A percentile compares a stretch with the other conserved stretches of the same genome.
These are phyloP conservation scores for Melitaea athalia DNA, from an alignment of 2,888 invertebrate genomes.

Conservation along the genomic window DNA sequence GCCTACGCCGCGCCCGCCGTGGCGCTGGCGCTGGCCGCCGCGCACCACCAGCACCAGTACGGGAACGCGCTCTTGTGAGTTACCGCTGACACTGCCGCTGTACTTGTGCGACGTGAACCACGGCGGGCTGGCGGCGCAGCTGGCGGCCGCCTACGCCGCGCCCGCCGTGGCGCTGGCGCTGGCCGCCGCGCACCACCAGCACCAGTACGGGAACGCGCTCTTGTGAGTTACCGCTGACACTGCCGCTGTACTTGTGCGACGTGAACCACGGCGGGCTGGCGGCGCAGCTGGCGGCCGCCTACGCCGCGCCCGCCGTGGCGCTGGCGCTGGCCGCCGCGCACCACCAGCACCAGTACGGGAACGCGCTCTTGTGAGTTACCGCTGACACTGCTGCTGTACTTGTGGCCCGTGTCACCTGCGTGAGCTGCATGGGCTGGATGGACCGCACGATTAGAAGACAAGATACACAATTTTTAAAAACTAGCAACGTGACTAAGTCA, in stretches of 20 bases:
- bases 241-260: too few relatives aligned
- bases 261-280: too few relatives aligned
- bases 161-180: too few relatives aligned
- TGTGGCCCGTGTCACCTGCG: conserved; percentile 69
- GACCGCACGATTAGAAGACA: too few relatives aligned
- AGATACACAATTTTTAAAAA: too few relatives aligned
- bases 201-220: conserved; percentile 96
- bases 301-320: conserved; percentile 87
- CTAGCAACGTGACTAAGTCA: too few relatives aligned
- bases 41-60: conserved; percentile 96
- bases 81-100: neutral
- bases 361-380: conserved; percentile 61
- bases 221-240: conserved; percentile 89
- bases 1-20: conserved; percentile 97
- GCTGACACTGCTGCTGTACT: too few relatives aligned
- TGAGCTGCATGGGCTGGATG: too few relatives aligned
- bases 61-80: conserved; percentile 97
- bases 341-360: conserved; percentile 96
- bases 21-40: conserved; percentile 94
- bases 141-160: conserved; percentile 84
- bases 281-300: conserved; percentile 54
- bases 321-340: conserved; percentile 96
- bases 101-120: conserved; percentile 93
- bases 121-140: neutral
- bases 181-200: conserved; percentile 84